Evolutionary conservation across 2,888 invertebrate genomes (phyloP), one percentile per base, ranked within the genome.

Genomic region (Metalampra italica): DNA sequence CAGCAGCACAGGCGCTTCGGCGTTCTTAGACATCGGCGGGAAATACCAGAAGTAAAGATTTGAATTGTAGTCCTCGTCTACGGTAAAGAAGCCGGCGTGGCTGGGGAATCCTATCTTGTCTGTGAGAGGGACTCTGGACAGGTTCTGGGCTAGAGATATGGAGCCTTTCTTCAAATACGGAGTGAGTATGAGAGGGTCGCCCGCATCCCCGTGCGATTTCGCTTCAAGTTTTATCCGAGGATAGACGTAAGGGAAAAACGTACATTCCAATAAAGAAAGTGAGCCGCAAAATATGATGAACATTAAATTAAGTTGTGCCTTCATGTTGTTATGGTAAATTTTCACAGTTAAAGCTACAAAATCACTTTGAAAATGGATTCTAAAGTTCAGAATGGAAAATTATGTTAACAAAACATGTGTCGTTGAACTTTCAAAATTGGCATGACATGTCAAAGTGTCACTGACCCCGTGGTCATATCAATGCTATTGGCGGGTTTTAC

Each of bases 21-120:
- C 59, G 11, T 71, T 65, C 39, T 78, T 75, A 7, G 71, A 77
- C 61, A 85, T 78, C 0, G 92, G 82, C 12, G 92, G 92, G 61
- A 93, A 92, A 62, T 92, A 93, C 93, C 93, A 93, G 74, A 93
- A 92, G 71, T 91, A 93, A 52, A 91, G 74, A 70, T 93, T 92
- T 2, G 92, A 91, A 49, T 91, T 78, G 57, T 77, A 88, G 3
- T 73, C 76, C 52, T 90, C 82, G 63, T 93, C 88, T 11, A 93
- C 91, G 0, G 92, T 93, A 45, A 93, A 81, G 61, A 91, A 93
- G 2, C 93, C 92, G 7, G 92, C 85, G 64, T 92, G 89, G 59
- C 93, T 93, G 45, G 64, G 67, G 30, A 91, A 76, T 12, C 85
- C 82, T 13, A 84, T 62, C 51, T 67, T 62, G 12, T 80, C 71